Percentiles rank a stretch among this genome's conserved stretches.
Evolutionary conservation across 2,888 invertebrate genomes (phyloP).

Genomic region (Leptopilina syphax): DNA sequence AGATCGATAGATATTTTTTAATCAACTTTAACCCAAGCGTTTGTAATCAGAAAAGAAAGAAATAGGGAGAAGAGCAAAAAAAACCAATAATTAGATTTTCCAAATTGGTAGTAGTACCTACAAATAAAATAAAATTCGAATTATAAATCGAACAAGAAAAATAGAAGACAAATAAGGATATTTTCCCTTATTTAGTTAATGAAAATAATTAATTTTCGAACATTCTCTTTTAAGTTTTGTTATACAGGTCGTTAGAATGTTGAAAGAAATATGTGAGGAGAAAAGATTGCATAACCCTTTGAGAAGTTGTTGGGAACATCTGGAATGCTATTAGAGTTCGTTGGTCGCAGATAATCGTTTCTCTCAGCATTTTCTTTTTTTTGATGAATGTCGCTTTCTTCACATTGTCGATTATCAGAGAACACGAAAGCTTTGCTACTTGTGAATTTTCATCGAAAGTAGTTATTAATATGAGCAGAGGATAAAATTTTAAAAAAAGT

Average conservation of each 20-base stretch:
- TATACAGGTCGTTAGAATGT: conserved; percentile 1
- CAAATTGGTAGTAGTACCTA: too few species aligned
- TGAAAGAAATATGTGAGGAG: conserved; percentile 14
- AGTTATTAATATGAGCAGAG: neutral
- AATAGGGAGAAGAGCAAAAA: too few species aligned
- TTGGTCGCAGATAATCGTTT: conserved; percentile 28
- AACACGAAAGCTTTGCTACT: neutral
- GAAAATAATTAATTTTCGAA: neutral
- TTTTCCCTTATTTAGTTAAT: neutral
- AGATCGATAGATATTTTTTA: too few species aligned
- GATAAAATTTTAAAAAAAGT: neutral
- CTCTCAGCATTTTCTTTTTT: conserved; percentile 12
- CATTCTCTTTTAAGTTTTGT: neutral
- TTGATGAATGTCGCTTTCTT: conserved; percentile 8
- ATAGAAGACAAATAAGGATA: too few species aligned
- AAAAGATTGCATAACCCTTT: conserved; percentile 17
- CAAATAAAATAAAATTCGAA: too few species aligned
- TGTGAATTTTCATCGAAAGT: conserved; percentile 14
- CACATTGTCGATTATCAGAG: conserved; percentile 24
- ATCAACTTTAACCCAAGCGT: too few species aligned
- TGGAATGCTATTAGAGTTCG: conserved; percentile 40
- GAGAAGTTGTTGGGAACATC: conserved; percentile 14
- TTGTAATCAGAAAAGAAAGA: too few species aligned
- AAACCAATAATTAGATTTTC: too few species aligned
- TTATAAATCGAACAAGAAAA: neutral